A percentile compares a stretch with the other conserved stretches of the same genome.
Conservation (phyloP, 2,797 vertebrate species). For the Eulemur albifrons region DNA sequence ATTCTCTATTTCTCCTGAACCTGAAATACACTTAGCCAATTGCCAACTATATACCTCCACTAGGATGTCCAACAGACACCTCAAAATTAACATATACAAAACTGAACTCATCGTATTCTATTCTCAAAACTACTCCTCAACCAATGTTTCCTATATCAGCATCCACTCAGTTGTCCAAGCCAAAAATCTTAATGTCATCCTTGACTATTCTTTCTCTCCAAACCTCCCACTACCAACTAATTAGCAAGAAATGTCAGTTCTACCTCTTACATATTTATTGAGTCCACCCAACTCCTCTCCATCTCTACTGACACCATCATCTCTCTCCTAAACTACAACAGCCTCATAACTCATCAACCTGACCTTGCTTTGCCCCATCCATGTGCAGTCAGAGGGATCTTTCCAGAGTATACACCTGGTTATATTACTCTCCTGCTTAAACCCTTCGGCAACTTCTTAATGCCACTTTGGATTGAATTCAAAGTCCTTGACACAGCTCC, state of each 20-base stretch:
- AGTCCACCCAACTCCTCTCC: background rate
- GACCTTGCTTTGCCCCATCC: background rate
- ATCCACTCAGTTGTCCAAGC: background rate
- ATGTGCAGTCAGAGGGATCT: background rate
- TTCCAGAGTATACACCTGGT: slow-evolving; percentile 1
- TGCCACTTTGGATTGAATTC: background rate
- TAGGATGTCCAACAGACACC: background rate
- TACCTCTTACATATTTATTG: background rate
- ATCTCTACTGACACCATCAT: background rate
- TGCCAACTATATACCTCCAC: background rate
- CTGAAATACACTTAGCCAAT: background rate
- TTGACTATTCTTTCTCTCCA: background rate
- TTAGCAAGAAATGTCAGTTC: background rate
- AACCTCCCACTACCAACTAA: background rate
- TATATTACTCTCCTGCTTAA: background rate
- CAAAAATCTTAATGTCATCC: background rate
- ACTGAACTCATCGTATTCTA: background rate
- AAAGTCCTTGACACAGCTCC: background rate
- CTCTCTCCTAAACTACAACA: background rate
- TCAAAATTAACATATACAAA: background rate
- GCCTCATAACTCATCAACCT: background rate
- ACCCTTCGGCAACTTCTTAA: background rate
- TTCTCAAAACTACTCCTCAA: background rate
- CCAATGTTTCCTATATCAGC: background rate
- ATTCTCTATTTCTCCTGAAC: background rate